Base-by-base conservation (phyloP, 2,113 vertebrate species). In the Amblyopsis rosae region DNA sequence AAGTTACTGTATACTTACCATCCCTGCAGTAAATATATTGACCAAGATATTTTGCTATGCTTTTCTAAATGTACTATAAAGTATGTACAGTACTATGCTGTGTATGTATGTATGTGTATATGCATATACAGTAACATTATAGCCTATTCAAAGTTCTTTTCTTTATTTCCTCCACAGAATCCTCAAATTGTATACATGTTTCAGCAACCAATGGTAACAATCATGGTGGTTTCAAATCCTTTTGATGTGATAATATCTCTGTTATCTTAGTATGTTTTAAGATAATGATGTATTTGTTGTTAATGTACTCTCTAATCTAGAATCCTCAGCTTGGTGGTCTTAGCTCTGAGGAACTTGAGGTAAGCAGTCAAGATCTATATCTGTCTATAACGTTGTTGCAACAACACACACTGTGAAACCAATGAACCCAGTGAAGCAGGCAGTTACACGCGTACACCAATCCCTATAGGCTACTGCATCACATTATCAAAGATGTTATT, bases 291-390 rank as follows among this genome's bases (percentile, higher is more conserved):
- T 53, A 16, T 54, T 11, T 57, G 63, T 70, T 72, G 17, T 77
- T 16, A 67, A 6, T 41, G 4, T 1, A 41, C 17, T 50, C 69
- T 77, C 17, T 65, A 62, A 62, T 66, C 13, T 55, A 90, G 89
- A 80, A 53, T 59, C 56, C 78, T 35, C 46, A 63, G 13, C 75
- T 87, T 77, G 85, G 82, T 65, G 80, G 79, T 68, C 72, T 88
- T 1, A 90, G 87, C 78, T 92, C 80, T 6, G 89, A 92, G 69
- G 89, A 92, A 71, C 81, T 91, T 5, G 53, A 87, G 87, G 88
- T 91, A 83, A 78, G 59, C 46, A 70, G 67, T 70, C 63, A 82
- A 80, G 63, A 81, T 78, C 69, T 72, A 45, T 72, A 66, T 85
- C 47, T 59, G 32, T 33, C 55, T 65, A 49, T 53, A 49, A 65